phyloP scores from a whole-genome alignment of 2,797 vertebrate genomes.

The Cyclopterus lumpus region DNA sequence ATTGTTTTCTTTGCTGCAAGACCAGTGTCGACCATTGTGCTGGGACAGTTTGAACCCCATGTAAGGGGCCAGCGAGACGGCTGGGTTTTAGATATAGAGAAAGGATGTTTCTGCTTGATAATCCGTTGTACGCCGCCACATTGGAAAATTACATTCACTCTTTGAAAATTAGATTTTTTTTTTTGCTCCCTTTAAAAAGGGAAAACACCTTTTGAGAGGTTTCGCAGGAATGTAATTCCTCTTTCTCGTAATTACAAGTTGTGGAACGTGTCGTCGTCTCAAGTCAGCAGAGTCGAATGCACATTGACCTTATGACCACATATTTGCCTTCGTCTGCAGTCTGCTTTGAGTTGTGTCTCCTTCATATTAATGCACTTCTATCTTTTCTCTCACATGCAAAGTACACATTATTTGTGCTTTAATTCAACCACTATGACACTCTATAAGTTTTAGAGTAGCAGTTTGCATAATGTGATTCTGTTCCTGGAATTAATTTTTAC shows the following conservation, averaged over 20 bases:
- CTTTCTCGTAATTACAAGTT: conserved; percentile 29
- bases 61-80: conserved; percentile 57
- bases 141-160: conserved; percentile 22
- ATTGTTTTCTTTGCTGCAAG: conserved; percentile 76
- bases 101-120: conserved; percentile 49
- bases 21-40: conserved; percentile 77
- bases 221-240: conserved; percentile 8
- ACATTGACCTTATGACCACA: conserved; percentile 20
- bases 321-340: background rate
- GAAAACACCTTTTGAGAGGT: background rate
- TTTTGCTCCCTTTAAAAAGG: background rate
- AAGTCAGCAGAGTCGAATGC: conserved; percentile 10
- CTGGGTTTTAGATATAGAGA: conserved; percentile 54
- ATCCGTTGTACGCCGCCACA: conserved; percentile 22
- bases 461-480: background rate
- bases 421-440: background rate
- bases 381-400: background rate
- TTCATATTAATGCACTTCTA: background rate
- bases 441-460: background rate
- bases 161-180: conserved; percentile 20
- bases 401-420: background rate
- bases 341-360: conserved; percentile 11
- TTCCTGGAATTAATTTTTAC: background rate
- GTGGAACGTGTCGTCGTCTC: conserved; percentile 6
- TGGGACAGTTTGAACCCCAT: conserved; percentile 64